These are phyloP conservation scores for Solea senegalensis DNA, from an alignment of 2,113 vertebrate species.

Conservation along the genomic window DNA sequence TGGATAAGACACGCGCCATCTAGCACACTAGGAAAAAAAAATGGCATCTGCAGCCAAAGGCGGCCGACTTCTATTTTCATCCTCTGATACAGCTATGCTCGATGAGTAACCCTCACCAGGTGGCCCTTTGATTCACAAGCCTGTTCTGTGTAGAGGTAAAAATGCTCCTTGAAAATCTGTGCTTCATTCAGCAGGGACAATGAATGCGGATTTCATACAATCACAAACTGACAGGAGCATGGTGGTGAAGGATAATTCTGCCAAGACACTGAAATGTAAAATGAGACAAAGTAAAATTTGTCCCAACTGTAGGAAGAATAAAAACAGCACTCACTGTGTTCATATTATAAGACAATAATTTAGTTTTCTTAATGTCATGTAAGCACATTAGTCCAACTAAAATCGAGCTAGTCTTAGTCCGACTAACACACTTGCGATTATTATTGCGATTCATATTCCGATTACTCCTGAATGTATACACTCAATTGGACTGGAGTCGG, in stretches of 20 bases:
- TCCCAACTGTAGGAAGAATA: too few species aligned
- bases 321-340: too few species aligned
- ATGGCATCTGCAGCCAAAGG: conserved; percentile 27
- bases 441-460: too few species aligned
- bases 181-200: conserved; percentile 8
- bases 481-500: too few species aligned
- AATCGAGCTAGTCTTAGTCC: too few species aligned
- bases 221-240: not conserved
- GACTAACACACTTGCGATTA: too few species aligned
- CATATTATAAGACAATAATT: too few species aligned
- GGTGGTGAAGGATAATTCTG: too few species aligned
- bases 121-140: conserved; percentile 30
- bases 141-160: conserved; percentile 2
- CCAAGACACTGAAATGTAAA: too few species aligned
- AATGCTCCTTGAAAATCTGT: conserved; percentile 15
- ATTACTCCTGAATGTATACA: too few species aligned
- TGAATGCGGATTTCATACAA: not conserved
- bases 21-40: conserved; percentile 5
- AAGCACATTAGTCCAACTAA: too few species aligned
- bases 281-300: not conserved
- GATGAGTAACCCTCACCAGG: not conserved
- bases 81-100: not conserved
- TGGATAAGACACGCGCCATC: conserved; percentile 27
- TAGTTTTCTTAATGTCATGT: too few species aligned
- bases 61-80: conserved; percentile 11